A percentile compares a stretch with the other conserved stretches of the same genome.
phyloP scores from a whole-genome alignment of 2,797 vertebrate genomes.

The Propithecus perrieri region DNA sequence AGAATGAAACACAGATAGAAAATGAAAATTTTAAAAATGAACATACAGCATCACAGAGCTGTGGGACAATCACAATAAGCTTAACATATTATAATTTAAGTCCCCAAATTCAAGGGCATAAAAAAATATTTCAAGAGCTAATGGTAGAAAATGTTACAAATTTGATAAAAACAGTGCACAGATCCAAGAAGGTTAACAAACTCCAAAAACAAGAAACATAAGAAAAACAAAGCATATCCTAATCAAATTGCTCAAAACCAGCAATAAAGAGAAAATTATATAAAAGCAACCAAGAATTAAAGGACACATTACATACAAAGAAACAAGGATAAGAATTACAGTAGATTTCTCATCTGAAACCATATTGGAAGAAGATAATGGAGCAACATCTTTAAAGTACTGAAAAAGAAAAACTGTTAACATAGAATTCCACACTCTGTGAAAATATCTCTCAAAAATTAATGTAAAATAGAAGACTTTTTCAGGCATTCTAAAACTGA shows the following conservation, averaged over 20 bases:
- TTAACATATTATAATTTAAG: not conserved
- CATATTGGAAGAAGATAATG: not conserved
- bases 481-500: not conserved
- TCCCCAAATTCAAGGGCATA: not conserved
- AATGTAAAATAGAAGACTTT: not conserved
- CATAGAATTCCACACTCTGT: not conserved
- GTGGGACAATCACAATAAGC: not conserved
- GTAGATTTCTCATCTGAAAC: not conserved
- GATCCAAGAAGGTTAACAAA: not conserved
- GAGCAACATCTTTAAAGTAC: not conserved
- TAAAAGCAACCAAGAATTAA: not conserved
- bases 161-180: not conserved
- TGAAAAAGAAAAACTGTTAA: not conserved
- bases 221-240: not conserved
- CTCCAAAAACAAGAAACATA: not conserved
- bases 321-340: not conserved
- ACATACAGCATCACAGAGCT: not conserved
- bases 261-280: slow-evolving; percentile 5
- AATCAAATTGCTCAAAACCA: not conserved
- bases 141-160: not conserved
- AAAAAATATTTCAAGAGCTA: not conserved
- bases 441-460: not conserved
- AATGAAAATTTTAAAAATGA: not conserved
- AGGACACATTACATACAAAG: not conserved
- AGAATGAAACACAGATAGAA: not conserved